phyloP scores from a whole-genome alignment of 1,140 invertebrate species.

The silkworm (Bombyx mori) region ASM3026992v2 NC_085126.1:7398501-7399000 shows the following conservation, averaged over 20 bases:
- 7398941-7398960: constrained; percentile 58
- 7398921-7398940: constrained; percentile 36
- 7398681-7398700: constrained; percentile 51
- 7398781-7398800: no score
- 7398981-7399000: constrained; percentile 48
- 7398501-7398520: no score
- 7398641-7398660: constrained; percentile 51
- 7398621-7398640: constrained; percentile 45
- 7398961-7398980: constrained; percentile 56
- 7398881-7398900: no score
- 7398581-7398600: constrained; percentile 13
- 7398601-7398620: constrained; percentile 20
- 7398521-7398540: not conserved
- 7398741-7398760: no score
- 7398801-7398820: no score
- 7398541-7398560: not conserved
- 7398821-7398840: no score
- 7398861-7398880: no score
- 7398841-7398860: no score
- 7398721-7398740: constrained; percentile 49
- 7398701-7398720: constrained; percentile 45
- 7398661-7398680: constrained; percentile 50
- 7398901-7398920: no score
- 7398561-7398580: not conserved
- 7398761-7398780: no score